Evolutionary conservation across 53 echinoderm and acorn worm genomes (phyloP).

Genomic region (Arbacia lixula): DNA sequence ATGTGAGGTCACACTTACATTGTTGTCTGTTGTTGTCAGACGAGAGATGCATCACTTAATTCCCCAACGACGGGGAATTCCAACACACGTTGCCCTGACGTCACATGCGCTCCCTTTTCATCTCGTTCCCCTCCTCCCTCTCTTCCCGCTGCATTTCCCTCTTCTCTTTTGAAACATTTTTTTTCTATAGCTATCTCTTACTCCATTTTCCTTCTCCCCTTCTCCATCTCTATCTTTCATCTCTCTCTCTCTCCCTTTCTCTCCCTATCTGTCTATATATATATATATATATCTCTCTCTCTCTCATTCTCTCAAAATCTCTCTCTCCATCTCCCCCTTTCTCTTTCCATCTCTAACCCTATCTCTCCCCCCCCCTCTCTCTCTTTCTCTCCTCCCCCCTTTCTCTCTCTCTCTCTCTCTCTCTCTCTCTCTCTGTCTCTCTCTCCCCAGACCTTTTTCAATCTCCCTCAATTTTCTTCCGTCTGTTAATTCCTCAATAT

Average conservation of each 20-base stretch:
- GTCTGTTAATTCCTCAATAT: too few relatives aligned
- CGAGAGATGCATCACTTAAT: too few relatives aligned
- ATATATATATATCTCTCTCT: too few relatives aligned
- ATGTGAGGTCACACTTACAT: too few relatives aligned
- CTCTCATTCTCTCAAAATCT: not conserved
- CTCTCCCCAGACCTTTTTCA: not conserved
- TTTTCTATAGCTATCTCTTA: too few relatives aligned
- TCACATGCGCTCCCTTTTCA: not conserved
- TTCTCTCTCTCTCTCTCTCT: not conserved
- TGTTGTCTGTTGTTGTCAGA: too few relatives aligned
- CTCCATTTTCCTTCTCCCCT: not conserved
- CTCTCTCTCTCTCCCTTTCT: constrained; percentile 7
- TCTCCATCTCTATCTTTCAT: not conserved
- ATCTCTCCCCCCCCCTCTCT: not conserved
- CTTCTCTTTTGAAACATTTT: too few relatives aligned
- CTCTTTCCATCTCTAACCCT: not conserved
- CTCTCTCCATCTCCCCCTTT: not conserved
- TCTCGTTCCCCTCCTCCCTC: not conserved
- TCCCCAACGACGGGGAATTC: too few relatives aligned
- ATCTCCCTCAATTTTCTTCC: not conserved
- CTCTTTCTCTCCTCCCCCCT: not conserved
- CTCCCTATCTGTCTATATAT: not conserved
- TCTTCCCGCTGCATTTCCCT: not conserved
- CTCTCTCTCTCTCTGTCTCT: not conserved
- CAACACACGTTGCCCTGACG: too few relatives aligned